A percentile compares a stretch with the other conserved stretches of the same genome.
These are phyloP conservation scores for Scaptomyza pallida DNA, from an alignment of 1,140 invertebrate genomes.

Conservation along the genomic window DNA sequence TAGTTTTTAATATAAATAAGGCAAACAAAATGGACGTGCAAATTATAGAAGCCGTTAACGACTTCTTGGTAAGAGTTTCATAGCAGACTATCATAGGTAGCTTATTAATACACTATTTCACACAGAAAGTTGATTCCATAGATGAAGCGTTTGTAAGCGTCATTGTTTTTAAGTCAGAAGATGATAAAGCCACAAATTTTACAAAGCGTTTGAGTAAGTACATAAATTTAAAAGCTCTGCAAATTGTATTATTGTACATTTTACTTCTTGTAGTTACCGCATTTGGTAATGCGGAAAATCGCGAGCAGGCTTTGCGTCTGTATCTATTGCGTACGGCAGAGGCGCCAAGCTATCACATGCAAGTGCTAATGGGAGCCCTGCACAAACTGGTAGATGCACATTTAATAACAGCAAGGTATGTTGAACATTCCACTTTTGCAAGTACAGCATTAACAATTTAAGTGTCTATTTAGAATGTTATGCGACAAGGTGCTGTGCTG, in stretches of 20 bases:
- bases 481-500: conserved; percentile 93
- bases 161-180: conserved; percentile 89
- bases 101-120: neutral
- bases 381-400: conserved; percentile 89
- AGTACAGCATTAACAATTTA: conserved; percentile 1
- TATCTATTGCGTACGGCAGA: conserved; percentile 89
- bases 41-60: conserved; percentile 71
- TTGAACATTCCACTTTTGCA: too few species aligned
- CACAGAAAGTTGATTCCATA: conserved; percentile 90
- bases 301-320: conserved; percentile 89
- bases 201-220: conserved; percentile 86
- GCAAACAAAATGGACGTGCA: conserved; percentile 66
- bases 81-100: neutral
- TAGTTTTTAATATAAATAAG: conserved; percentile 48
- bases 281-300: conserved; percentile 87
- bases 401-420: conserved; percentile 81
- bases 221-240: too few species aligned
- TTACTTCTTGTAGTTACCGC: conserved; percentile 79
- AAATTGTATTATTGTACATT: neutral
- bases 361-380: conserved; percentile 89
- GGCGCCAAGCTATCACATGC: conserved; percentile 89
- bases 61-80: conserved; percentile 65
- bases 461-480: conserved; percentile 87
- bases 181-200: conserved; percentile 87
- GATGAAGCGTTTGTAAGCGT: conserved; percentile 95